Conservation (phyloP, 2,888 invertebrate genomes). For the Lasius platythorax region DNA sequence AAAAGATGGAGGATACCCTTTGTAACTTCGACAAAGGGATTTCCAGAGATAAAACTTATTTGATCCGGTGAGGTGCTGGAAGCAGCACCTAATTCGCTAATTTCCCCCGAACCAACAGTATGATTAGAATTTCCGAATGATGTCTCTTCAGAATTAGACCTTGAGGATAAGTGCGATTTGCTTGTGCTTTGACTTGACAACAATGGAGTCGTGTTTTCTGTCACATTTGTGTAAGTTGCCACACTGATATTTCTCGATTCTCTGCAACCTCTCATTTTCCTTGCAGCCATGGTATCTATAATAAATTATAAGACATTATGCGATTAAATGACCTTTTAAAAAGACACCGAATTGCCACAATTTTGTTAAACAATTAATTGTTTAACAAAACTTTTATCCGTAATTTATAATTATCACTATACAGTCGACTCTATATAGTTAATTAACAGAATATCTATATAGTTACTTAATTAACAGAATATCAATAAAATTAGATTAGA, state of each 20-base stretch:
- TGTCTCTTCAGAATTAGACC: slow-evolving; percentile 79
- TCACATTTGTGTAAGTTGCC: slow-evolving; percentile 92
- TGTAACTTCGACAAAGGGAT: slow-evolving; percentile 98
- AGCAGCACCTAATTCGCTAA: slow-evolving; percentile 70
- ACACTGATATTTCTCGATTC: slow-evolving; percentile 91
- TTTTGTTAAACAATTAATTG: too few relatives aligned
- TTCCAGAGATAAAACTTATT: slow-evolving; percentile 94
- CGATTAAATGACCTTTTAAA: background rate
- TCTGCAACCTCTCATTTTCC: slow-evolving; percentile 90
- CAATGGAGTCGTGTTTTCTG: slow-evolving; percentile 86
- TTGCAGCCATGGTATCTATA: slow-evolving; percentile 83
- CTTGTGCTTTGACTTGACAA: slow-evolving; percentile 71
- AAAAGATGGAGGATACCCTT: slow-evolving; percentile 98
- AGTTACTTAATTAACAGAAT: background rate
- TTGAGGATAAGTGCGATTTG: slow-evolving; percentile 65
- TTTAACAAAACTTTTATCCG: background rate
- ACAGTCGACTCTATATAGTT: background rate
- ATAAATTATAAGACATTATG: background rate
- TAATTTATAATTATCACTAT: slow-evolving; percentile 32
- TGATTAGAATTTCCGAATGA: slow-evolving; percentile 68
- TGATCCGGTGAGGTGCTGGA: slow-evolving; percentile 79
- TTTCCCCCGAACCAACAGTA: slow-evolving; percentile 71
- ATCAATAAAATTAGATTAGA: background rate
- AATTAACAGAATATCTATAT: background rate
- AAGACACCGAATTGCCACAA: too few relatives aligned